Percentiles rank a stretch among this genome's conserved stretches.
Evolutionary conservation across 2,888 invertebrate species (phyloP).

Genomic region (Lasiommata megera): DNA sequence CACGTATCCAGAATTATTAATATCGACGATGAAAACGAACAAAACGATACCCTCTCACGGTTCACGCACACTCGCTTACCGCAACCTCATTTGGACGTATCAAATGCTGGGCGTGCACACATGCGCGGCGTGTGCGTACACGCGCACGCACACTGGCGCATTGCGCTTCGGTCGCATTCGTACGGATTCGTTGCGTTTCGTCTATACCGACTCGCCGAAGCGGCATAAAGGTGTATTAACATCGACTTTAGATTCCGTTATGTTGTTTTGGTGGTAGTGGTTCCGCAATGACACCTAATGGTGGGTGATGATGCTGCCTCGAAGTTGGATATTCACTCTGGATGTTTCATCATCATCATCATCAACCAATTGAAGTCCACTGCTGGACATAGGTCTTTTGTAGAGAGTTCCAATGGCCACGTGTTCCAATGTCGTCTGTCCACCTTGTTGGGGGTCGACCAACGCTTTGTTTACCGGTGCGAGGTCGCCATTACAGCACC

Average conservation of each 20-base stretch:
- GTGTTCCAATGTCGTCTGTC: no score
- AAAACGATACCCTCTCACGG: conserved; percentile 47
- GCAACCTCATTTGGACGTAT: conserved; percentile 32
- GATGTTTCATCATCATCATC: no score
- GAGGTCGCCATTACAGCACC: no score
- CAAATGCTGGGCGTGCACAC: conserved; percentile 29
- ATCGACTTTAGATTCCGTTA: neutral
- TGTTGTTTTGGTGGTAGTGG: neutral
- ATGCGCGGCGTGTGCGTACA: conserved; percentile 4
- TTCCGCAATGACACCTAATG: no score
- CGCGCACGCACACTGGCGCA: conserved; percentile 36
- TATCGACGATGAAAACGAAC: conserved; percentile 48
- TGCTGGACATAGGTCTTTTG: no score
- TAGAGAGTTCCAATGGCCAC: no score
- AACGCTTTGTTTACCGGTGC: no score
- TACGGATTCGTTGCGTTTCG: conserved; percentile 24
- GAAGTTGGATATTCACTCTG: no score
- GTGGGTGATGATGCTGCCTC: no score
- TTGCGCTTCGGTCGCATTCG: conserved; percentile 15
- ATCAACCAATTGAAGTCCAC: no score
- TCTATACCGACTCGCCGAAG: conserved; percentile 56
- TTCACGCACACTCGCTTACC: conserved; percentile 34
- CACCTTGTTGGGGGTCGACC: no score
- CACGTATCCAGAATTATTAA: neutral
- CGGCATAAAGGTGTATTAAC: conserved; percentile 40